Percentiles rank a stretch among this genome's conserved stretches.
These are phyloP conservation scores for Gallinago undulata DNA, from an alignment of 2,113 vertebrate species.

Conservation along the genomic window DNA sequence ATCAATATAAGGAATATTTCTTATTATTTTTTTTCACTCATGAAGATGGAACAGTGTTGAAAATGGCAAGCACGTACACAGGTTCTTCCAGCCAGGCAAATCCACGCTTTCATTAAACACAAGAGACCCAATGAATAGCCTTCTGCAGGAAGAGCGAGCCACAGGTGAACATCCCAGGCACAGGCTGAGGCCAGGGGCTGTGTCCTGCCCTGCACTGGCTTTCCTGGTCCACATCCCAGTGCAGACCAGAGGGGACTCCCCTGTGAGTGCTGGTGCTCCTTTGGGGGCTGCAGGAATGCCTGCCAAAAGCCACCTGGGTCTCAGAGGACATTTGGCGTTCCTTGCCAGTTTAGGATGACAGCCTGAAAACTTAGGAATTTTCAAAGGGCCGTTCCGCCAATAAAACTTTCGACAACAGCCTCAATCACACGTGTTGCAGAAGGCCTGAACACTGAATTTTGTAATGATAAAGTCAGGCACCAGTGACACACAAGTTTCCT, in stretches of 20 bases:
- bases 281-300: not conserved
- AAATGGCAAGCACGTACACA: not conserved
- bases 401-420: not conserved
- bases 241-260: not conserved
- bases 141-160: not conserved
- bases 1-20: not conserved
- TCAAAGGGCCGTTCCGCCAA: not conserved
- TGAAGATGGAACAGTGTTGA: not conserved
- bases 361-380: accelerated
- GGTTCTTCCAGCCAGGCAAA: not conserved
- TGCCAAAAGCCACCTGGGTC: not conserved
- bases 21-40: accelerated
- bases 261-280: accelerated
- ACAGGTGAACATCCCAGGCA: not conserved
- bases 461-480: not conserved
- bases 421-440: not conserved
- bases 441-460: not conserved
- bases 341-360: not conserved
- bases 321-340: not conserved
- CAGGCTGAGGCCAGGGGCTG: not conserved
- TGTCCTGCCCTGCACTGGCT: not conserved
- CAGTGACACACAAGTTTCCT: not conserved
- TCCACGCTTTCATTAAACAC: not conserved
- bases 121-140: not conserved
- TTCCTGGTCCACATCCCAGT: not conserved